Evolutionary conservation across 1,140 invertebrate species (phyloP).

Genomic region (Eueides isabella): DNA sequence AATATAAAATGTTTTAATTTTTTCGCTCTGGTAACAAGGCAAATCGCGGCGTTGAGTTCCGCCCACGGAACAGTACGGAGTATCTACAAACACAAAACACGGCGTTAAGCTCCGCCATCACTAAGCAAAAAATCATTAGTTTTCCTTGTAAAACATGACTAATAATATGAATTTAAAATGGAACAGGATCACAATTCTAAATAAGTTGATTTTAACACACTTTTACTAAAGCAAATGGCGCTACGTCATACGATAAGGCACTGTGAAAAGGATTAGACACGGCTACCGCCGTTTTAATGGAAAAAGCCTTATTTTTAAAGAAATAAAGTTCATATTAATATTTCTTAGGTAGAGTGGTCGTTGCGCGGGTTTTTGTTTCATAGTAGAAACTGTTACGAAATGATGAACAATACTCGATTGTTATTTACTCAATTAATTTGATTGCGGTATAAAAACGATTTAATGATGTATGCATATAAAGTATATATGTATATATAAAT

Average conservation of each 20-base stretch:
- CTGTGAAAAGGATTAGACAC: slow-evolving; percentile 33
- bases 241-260: slow-evolving; percentile 32
- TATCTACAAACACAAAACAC: neutral
- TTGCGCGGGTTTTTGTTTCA: slow-evolving; percentile 8
- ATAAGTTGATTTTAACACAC: neutral
- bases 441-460: slow-evolving; percentile 28
- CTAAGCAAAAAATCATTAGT: neutral
- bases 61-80: too few relatives aligned
- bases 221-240: slow-evolving; percentile 18
- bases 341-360: neutral
- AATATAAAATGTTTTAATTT: too few relatives aligned
- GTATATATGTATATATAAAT: neutral
- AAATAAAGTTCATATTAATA: neutral
- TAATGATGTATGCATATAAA: slow-evolving; percentile 10
- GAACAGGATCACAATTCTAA: neutral
- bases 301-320: neutral
- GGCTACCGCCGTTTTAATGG: neutral
- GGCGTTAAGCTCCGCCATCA: neutral
- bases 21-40: too few relatives aligned
- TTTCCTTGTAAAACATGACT: neutral
- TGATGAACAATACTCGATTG: slow-evolving; percentile 26
- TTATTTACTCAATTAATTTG: slow-evolving; percentile 17
- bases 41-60: too few relatives aligned
- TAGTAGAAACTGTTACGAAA: slow-evolving; percentile 12
- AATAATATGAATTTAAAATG: neutral